These are phyloP conservation scores for Sinocyclocheilus maitianheensis DNA, from an alignment of 2,113 vertebrate species.

Conservation along the genomic window DNA sequence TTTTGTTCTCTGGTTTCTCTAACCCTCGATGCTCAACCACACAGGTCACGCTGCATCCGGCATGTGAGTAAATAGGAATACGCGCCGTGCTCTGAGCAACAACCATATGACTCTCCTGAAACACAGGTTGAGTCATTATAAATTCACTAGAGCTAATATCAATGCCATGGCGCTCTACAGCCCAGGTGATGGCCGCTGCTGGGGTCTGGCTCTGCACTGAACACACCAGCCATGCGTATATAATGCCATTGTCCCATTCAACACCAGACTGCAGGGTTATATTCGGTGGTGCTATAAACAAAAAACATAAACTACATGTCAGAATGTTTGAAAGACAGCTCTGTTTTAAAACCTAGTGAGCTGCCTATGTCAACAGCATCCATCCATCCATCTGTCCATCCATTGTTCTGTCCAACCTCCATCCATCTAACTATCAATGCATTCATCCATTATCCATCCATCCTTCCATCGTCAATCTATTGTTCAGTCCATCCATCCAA, in stretches of 20 bases:
- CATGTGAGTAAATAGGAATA: constrained; percentile 61
- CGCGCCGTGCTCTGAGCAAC: constrained; percentile 49
- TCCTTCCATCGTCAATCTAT: neutral
- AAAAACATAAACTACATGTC: neutral
- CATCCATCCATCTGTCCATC: neutral
- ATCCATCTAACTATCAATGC: neutral
- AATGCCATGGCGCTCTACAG: constrained; percentile 32
- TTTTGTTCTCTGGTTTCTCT: constrained; percentile 54
- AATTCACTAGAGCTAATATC: constrained; percentile 11
- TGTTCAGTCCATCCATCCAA: too few species aligned
- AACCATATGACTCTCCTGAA: constrained; percentile 50
- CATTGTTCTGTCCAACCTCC: neutral
- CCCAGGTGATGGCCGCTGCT: constrained; percentile 66
- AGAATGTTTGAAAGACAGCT: neutral
- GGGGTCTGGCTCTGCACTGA: constrained; percentile 58
- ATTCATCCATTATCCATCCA: neutral
- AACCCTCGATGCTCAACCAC: constrained; percentile 61
- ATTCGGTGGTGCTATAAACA: constrained; percentile 61
- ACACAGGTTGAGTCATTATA: neutral
- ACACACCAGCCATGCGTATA: constrained; percentile 63
- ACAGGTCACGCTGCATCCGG: constrained; percentile 69
- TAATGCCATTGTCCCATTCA: constrained; percentile 57
- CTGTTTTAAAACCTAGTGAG: neutral
- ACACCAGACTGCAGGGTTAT: constrained; percentile 57
- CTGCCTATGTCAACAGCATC: neutral